Conservation (phyloP, 2,888 invertebrate genomes). For the Rosalia funebris region DNA sequence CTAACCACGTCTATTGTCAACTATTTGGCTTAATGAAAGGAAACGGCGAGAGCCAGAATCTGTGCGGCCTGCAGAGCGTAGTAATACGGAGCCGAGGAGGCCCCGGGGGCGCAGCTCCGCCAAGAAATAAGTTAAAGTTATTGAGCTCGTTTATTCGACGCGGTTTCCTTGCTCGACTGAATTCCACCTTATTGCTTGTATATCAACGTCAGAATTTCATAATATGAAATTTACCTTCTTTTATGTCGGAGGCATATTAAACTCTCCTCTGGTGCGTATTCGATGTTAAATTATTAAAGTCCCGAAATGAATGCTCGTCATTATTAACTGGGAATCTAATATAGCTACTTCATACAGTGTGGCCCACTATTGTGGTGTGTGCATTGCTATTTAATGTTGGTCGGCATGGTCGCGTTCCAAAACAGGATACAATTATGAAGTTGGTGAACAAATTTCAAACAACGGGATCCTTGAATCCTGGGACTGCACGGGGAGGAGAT, state of each 20-base stretch:
- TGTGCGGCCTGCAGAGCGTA: not conserved
- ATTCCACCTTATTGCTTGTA: slow-evolving; percentile 50
- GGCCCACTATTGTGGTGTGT: no score
- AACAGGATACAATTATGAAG: no score
- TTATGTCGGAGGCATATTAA: slow-evolving; percentile 48
- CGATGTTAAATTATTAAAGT: slow-evolving; percentile 50
- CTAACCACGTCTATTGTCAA: slow-evolving; percentile 14
- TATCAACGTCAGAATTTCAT: slow-evolving; percentile 50
- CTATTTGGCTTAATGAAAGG: slow-evolving; percentile 23
- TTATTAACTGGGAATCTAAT: slow-evolving; percentile 47
- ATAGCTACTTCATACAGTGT: slow-evolving; percentile 25
- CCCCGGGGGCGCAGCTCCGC: not conserved
- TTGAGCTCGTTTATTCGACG: slow-evolving; percentile 25
- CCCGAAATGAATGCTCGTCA: slow-evolving; percentile 42
- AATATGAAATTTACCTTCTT: slow-evolving; percentile 50
- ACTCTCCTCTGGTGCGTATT: slow-evolving; percentile 46
- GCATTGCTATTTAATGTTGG: no score
- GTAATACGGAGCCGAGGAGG: not conserved
- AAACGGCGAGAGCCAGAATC: slow-evolving; percentile 8
- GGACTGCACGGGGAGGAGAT: no score
- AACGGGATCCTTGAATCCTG: no score
- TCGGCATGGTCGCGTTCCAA: no score
- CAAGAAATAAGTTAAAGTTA: slow-evolving; percentile 25
- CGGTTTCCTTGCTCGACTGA: slow-evolving; percentile 47
- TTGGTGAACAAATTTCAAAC: no score